Conservation (phyloP, 2,888 invertebrate species). For the Lithophane semibrunnea region DNA sequence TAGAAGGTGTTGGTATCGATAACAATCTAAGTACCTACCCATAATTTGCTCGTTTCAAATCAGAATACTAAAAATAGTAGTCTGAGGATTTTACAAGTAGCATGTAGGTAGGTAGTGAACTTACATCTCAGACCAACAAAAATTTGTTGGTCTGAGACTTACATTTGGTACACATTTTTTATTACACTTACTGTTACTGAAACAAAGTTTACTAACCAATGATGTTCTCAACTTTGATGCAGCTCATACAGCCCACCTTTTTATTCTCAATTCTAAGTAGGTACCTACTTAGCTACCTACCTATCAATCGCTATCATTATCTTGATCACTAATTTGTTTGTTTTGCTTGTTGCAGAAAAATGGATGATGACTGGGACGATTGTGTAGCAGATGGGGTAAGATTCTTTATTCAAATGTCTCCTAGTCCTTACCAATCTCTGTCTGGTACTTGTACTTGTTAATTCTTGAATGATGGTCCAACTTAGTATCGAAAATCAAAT, state of each 20-base stretch:
- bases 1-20: neutral
- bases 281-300: no score
- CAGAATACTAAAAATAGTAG: neutral
- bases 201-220: neutral
- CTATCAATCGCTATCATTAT: neutral
- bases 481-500: neutral
- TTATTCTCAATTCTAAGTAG: no score
- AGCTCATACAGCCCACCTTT: neutral
- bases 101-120: neutral
- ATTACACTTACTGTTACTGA: neutral
- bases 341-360: constrained; percentile 74
- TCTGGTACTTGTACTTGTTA: neutral
- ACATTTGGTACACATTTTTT: constrained; percentile 2
- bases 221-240: neutral
- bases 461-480: neutral
- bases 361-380: constrained; percentile 91
- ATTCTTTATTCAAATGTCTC: constrained; percentile 3
- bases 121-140: no score
- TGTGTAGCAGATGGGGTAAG: constrained; percentile 79
- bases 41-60: neutral
- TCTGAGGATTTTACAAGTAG: neutral
- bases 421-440: neutral
- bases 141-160: no score
- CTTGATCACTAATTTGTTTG: neutral
- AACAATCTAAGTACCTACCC: no score